Conservation (phyloP, 2,797 vertebrate species). For the Morelia viridis region DNA sequence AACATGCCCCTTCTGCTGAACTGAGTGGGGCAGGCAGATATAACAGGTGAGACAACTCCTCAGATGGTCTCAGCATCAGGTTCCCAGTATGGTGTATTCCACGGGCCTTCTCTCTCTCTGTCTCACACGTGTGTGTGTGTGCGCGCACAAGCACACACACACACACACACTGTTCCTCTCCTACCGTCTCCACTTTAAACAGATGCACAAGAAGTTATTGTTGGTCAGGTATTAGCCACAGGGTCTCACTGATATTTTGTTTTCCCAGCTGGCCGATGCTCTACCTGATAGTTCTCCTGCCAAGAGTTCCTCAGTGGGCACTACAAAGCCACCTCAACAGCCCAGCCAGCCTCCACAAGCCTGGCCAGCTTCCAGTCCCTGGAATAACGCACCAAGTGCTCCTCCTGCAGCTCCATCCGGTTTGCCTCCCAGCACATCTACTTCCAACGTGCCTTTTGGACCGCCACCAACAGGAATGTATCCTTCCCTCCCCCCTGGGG, state of each 20-base stretch:
- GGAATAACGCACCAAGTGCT: conserved; percentile 75
- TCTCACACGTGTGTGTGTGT: too few species aligned
- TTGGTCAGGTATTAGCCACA: not conserved
- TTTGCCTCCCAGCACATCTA: conserved; percentile 71
- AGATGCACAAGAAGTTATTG: not conserved
- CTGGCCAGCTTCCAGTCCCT: conserved; percentile 75
- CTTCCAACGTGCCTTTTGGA: conserved; percentile 76
- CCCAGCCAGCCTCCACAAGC: conserved; percentile 69
- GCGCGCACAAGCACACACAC: fast-evolving
- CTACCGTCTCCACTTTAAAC: not conserved
- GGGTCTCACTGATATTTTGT: conserved; percentile 33
- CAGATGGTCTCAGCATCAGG: not conserved
- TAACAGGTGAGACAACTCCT: too few species aligned
- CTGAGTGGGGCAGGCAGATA: too few species aligned
- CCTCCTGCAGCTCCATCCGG: conserved; percentile 72
- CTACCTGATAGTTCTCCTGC: conserved; percentile 82
- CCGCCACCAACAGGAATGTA: conserved; percentile 77
- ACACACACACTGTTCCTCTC: not conserved
- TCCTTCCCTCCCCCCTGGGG: conserved; percentile 77
- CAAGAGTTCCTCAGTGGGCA: conserved; percentile 81
- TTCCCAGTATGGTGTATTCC: not conserved
- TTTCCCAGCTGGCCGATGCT: conserved; percentile 87
- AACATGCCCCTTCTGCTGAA: too few species aligned
- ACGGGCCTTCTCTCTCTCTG: not conserved
- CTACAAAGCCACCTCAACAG: conserved; percentile 77